Conservation (phyloP, 1,140 invertebrate genomes). For the Drosophila tropicalis region DNA sequence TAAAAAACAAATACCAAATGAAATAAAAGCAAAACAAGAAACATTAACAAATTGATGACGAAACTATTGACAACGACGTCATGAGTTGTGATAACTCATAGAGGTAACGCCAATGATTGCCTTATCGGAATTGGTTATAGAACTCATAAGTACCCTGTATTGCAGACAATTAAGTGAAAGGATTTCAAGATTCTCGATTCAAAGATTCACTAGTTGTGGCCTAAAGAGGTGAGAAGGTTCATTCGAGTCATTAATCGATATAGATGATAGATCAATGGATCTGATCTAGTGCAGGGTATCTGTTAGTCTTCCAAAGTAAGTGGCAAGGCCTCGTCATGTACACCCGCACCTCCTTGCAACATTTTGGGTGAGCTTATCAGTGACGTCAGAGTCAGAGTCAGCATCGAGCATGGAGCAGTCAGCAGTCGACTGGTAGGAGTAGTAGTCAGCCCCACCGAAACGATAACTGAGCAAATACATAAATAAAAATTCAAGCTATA, state of each 20-base stretch:
- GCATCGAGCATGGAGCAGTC: no score
- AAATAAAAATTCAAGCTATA: constrained; percentile 64
- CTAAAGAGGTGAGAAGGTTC: no score
- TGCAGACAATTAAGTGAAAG: no score
- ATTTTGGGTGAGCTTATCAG: constrained; percentile 24
- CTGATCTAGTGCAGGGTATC: no score
- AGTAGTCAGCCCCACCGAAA: constrained; percentile 25
- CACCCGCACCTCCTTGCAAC: background rate
- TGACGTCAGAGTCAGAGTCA: constrained; percentile 34
- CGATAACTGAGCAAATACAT: constrained; percentile 46
- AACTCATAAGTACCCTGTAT: no score
- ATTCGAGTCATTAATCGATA: no score
- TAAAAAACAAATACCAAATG: background rate
- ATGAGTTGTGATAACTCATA: background rate
- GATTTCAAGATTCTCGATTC: no score
- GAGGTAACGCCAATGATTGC: background rate
- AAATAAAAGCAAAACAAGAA: background rate
- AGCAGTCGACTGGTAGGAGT: no score
- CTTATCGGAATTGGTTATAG: background rate
- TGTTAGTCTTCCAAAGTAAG: no score
- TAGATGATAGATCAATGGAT: no score
- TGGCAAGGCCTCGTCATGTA: background rate
- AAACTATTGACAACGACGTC: constrained; percentile 23
- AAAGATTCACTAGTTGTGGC: no score
- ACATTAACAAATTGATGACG: constrained; percentile 34